These are phyloP conservation scores for Mesoligia furuncula DNA, from an alignment of 2,888 invertebrate genomes.

Conservation along the genomic window DNA sequence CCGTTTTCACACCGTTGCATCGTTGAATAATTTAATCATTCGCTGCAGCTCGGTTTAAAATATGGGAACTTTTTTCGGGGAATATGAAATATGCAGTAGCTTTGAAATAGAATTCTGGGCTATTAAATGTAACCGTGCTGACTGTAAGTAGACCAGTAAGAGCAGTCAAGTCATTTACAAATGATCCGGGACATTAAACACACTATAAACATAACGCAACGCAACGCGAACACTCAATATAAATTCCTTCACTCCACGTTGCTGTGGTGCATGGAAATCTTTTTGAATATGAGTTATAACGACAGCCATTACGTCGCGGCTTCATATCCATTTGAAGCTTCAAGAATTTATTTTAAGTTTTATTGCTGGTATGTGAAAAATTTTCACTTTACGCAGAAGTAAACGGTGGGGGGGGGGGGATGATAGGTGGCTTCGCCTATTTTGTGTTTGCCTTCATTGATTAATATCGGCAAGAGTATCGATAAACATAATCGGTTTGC, in stretches of 20 bases:
- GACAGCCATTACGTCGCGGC: background rate
- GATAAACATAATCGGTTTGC: background rate
- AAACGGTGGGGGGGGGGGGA: too few species aligned
- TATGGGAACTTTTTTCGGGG: background rate
- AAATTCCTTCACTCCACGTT: conserved; percentile 26
- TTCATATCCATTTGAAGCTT: conserved; percentile 13
- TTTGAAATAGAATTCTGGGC: conserved; percentile 12
- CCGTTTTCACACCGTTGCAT: conserved; percentile 11
- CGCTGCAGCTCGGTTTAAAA: conserved; percentile 17
- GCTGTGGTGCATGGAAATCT: conserved; percentile 33
- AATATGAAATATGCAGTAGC: conserved; percentile 9
- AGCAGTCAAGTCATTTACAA: conserved; percentile 26
- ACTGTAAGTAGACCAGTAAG: conserved; percentile 14
- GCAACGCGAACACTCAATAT: conserved; percentile 28
- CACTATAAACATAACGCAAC: conserved; percentile 30
- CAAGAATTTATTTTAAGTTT: conserved; percentile 8
- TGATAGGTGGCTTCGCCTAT: background rate
- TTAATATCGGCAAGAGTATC: background rate
- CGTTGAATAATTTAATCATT: conserved; percentile 35
- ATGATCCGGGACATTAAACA: conserved; percentile 39
- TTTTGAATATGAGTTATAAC: conserved; percentile 23
- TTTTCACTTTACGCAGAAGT: background rate
- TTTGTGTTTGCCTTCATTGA: conserved; percentile 2
- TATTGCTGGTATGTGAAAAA: conserved; percentile 1
- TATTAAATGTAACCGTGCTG: conserved; percentile 8